phyloP scores from a whole-genome alignment of 2,113 vertebrate species.

The Bubo blakistoni region DNA sequence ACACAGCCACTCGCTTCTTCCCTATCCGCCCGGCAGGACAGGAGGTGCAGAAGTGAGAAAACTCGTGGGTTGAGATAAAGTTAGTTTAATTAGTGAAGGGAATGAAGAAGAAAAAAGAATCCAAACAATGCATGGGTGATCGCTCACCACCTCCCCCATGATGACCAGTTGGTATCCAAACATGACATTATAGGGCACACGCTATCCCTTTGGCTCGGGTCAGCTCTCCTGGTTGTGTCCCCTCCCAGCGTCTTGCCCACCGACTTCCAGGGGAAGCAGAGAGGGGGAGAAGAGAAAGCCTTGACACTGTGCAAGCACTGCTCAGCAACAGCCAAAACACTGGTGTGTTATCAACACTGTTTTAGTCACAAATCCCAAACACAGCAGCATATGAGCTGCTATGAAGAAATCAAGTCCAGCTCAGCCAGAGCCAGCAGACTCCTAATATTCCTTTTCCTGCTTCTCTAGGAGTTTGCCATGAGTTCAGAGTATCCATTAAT shows the following conservation, averaged over 20 bases:
- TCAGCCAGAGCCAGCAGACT: no score
- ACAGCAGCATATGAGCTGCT: neutral
- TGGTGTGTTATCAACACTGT: neutral
- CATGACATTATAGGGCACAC: fast-evolving
- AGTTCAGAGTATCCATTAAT: neutral
- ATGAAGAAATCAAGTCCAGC: neutral
- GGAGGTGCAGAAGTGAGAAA: neutral
- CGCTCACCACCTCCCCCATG: fast-evolving
- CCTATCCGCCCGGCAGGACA: fast-evolving
- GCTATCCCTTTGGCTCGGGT: no score
- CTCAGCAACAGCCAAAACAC: neutral
- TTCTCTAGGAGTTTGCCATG: neutral
- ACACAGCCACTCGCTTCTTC: fast-evolving
- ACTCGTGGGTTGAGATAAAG: fast-evolving
- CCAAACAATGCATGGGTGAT: neutral
- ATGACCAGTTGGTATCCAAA: neutral
- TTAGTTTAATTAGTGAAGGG: neutral
- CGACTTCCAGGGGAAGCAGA: neutral
- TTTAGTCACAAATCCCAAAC: neutral
- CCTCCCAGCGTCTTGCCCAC: neutral
- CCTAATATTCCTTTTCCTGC: neutral
- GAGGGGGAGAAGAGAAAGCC: neutral
- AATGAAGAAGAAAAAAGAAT: neutral
- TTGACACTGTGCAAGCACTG: neutral
- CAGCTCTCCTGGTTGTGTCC: neutral